Percentiles rank a stretch among this genome's conserved stretches.
phyloP scores from a whole-genome alignment of 2,888 invertebrate genomes.

The Spilosoma lubricipeda region DNA sequence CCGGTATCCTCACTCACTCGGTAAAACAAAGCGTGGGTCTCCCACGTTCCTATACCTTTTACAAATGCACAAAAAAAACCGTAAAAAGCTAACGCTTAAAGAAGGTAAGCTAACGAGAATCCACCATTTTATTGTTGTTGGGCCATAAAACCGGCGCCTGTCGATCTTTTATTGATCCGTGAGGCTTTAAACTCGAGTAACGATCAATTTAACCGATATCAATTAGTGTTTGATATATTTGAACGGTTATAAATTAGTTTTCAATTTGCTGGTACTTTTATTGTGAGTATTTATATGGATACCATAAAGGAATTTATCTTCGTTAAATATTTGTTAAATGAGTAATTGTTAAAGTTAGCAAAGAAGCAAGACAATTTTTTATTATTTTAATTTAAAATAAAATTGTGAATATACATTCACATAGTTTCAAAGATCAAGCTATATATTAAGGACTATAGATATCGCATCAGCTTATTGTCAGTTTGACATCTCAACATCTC shows the following conservation, averaged over 20 bases:
- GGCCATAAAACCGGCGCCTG: constrained; percentile 63
- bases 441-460: too few relatives aligned
- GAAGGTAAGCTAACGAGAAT: constrained; percentile 53
- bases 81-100: constrained; percentile 36
- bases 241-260: constrained; percentile 55
- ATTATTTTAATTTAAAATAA: too few relatives aligned
- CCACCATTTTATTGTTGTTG: constrained; percentile 56
- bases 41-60: background rate
- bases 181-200: constrained; percentile 48
- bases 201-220: constrained; percentile 68
- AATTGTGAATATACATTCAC: too few relatives aligned
- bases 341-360: constrained; percentile 12
- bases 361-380: constrained; percentile 8
- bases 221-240: constrained; percentile 64
- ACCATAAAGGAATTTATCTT: background rate
- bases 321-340: background rate
- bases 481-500: too few relatives aligned
- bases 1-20: too few relatives aligned
- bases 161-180: constrained; percentile 51
- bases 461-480: too few relatives aligned
- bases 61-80: background rate
- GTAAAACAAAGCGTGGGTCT: too few relatives aligned
- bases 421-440: too few relatives aligned
- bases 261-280: constrained; percentile 50
- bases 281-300: constrained; percentile 25